Evolutionary conservation across 2,113 vertebrate genomes (phyloP).

Genomic region (Pituophis catenifer): DNA sequence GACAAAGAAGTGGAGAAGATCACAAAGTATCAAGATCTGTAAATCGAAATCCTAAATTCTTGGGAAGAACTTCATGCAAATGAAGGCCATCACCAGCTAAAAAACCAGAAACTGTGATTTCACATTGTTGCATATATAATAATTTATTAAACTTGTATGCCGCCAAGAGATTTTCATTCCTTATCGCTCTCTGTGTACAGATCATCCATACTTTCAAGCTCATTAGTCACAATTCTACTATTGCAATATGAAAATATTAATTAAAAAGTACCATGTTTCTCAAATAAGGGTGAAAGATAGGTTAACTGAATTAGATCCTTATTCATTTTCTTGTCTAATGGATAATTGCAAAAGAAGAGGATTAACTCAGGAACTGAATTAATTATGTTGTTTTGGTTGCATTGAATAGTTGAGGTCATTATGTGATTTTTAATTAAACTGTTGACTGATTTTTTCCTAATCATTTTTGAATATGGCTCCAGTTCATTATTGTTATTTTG

Average conservation of each 20-base stretch:
- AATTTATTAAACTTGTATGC: neutral
- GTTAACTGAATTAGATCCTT: conserved; percentile 27
- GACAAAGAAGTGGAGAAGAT: neutral
- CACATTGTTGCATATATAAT: neutral
- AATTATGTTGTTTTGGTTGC: conserved; percentile 34
- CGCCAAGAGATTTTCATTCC: neutral
- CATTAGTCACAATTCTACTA: neutral
- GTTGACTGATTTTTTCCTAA: conserved; percentile 23
- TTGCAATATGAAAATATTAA: neutral
- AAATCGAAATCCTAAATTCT: neutral
- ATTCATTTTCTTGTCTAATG: conserved; percentile 22
- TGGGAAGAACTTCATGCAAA: neutral
- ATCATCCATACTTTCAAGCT: neutral
- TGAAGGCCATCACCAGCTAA: neutral
- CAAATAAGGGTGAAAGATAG: conserved; percentile 4
- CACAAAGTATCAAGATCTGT: neutral
- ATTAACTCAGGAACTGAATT: conserved; percentile 31
- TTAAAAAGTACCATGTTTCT: conserved; percentile 16
- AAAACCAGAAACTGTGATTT: neutral
- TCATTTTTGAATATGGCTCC: conserved; percentile 25
- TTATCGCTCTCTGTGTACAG: neutral
- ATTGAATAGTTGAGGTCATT: conserved; percentile 28
- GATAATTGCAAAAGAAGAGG: conserved; percentile 34
- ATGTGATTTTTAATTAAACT: conserved; percentile 35
- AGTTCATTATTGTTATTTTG: neutral